A percentile compares a stretch with the other conserved stretches of the same genome.
phyloP scores from a whole-genome alignment of 2,113 vertebrate species.

The Apodemus sylvaticus region DNA sequence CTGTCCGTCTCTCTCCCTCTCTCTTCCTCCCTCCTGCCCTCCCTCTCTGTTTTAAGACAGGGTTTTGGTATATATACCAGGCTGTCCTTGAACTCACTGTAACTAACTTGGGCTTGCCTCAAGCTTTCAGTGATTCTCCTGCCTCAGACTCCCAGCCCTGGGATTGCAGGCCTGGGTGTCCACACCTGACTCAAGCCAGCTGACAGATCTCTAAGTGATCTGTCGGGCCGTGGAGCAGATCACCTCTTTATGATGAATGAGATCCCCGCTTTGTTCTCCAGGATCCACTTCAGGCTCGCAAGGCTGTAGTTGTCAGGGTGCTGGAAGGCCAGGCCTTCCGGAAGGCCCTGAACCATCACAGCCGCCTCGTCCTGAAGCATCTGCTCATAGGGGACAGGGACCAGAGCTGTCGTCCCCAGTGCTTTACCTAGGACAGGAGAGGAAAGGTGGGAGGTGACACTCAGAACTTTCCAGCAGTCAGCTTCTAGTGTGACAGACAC shows the following conservation, averaged over 20 bases:
- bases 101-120: neutral
- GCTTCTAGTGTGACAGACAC: neutral
- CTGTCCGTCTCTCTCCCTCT: neutral
- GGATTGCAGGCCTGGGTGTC: neutral
- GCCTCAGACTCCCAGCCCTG: neutral
- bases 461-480: accelerated
- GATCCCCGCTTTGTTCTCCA: constrained; percentile 86
- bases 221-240: neutral
- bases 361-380: constrained; percentile 82
- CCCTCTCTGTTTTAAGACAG: no score
- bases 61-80: neutral
- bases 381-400: constrained; percentile 86
- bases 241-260: constrained; percentile 88
- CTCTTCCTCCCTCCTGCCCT: no score
- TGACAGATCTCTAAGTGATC: neutral
- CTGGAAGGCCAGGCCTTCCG: constrained; percentile 81
- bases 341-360: constrained; percentile 84
- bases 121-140: neutral
- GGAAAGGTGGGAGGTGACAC: neutral
- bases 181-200: neutral
- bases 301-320: constrained; percentile 84
- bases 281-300: constrained; percentile 84
- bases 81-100: neutral
- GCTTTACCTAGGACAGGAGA: constrained; percentile 84
- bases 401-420: constrained; percentile 80